phyloP scores from a whole-genome alignment of 64 coral and sea anemone species.

The Acropora tenuis region DNA sequence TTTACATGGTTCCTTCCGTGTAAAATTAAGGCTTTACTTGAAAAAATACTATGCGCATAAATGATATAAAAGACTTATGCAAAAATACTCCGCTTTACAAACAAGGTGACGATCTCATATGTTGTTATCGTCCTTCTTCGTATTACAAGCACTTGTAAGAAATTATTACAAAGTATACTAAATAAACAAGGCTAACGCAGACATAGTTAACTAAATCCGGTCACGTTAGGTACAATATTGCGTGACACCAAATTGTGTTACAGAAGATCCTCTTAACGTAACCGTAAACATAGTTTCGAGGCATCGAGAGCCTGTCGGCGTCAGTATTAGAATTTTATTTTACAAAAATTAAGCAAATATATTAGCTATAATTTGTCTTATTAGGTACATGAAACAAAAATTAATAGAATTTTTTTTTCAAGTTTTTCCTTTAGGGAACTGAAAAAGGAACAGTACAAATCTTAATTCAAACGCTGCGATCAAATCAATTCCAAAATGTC shows the following conservation, averaged over 20 bases:
- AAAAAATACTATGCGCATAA: constrained; percentile 14
- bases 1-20: background rate
- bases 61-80: constrained; percentile 25
- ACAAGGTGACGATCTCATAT: background rate
- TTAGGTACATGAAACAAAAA: background rate
- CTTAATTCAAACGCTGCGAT: too few species aligned
- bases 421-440: too few species aligned
- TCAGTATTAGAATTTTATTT: background rate
- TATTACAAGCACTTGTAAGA: background rate
- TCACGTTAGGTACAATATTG: background rate
- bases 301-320: too few species aligned
- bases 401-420: background rate
- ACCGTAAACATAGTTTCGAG: too few species aligned
- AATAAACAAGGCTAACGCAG: background rate
- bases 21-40: background rate
- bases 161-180: background rate
- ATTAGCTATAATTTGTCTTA: constrained; percentile 38
- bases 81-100: background rate
- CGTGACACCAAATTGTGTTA: background rate
- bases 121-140: background rate
- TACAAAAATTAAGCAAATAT: constrained; percentile 31
- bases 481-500: background rate
- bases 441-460: background rate
- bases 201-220: background rate
- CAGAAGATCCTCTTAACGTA: background rate